Evolutionary conservation across 1,140 invertebrate genomes (phyloP).

Genomic region (Pseudomyrmex flavicornis): DNA sequence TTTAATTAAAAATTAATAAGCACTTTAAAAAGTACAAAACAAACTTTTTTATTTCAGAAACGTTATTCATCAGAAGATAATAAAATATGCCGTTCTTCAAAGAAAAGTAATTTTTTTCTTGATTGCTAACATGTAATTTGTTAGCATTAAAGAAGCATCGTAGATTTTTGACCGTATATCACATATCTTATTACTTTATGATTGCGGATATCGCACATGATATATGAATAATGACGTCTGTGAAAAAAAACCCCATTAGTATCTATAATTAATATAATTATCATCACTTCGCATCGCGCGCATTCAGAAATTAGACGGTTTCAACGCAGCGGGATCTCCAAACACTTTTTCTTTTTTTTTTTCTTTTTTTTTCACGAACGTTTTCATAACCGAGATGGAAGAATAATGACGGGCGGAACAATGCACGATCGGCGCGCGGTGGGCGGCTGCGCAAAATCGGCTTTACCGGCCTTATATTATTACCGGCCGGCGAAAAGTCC

Average conservation of each 20-base stretch:
- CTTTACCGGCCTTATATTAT: slow-evolving; percentile 64
- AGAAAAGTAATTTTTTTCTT: background rate
- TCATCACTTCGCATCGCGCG: background rate
- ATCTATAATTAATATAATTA: background rate
- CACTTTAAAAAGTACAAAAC: background rate
- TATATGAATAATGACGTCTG: slow-evolving; percentile 16
- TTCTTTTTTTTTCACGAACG: slow-evolving; percentile 24
- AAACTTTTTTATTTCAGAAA: background rate
- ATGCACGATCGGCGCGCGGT: slow-evolving; percentile 48
- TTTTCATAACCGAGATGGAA: slow-evolving; percentile 62
- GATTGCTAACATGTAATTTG: background rate
- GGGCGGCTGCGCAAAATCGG: slow-evolving; percentile 57
- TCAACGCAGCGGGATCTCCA: slow-evolving; percentile 6
- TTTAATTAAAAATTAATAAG: background rate
- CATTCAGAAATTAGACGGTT: slow-evolving; percentile 24
- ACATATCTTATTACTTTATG: background rate
- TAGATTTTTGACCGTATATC: no score
- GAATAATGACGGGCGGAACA: slow-evolving; percentile 57
- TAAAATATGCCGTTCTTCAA: background rate
- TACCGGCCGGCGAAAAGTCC: slow-evolving; percentile 51
- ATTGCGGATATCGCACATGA: background rate
- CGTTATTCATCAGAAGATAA: background rate
- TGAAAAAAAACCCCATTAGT: background rate
- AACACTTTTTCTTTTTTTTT: background rate
- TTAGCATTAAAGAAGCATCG: background rate